Evolutionary conservation across 1,140 invertebrate genomes (phyloP), one percentile per base, ranked within the genome.

Genomic region (Cheumatopsyche charites): DNA sequence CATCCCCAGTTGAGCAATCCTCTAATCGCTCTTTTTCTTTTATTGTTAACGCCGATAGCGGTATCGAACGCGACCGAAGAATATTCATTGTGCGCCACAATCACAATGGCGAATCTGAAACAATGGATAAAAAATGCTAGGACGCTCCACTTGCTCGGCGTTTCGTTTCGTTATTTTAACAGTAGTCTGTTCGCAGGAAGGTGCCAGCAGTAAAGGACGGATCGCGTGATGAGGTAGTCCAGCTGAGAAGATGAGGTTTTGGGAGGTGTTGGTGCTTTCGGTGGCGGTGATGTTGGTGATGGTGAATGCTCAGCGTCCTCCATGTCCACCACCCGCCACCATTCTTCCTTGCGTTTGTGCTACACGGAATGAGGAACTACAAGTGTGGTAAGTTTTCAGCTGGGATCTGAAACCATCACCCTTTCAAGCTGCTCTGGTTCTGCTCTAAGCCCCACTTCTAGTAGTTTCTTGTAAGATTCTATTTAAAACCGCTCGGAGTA

Each of bases 341-440:
- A 86, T 86, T 61, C 70, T 85, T 67, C 84, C 84, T 11, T 86
- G 85, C 76, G 78, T 83, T 43, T 86, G 84, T 76, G 79, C 83
- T 11, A 77, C 82, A 25, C 69, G 75, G 11, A 69, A 66, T 12
- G 72, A 76, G 52, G 75, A 76, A 45, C 82, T 86, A 55, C 84
- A 86, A 79, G 82, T 86, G 76, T 86, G 85, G 85, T 86, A 76
- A 80, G 17, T 11, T 23, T 6, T n/a, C n/a, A n/a, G n/a, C n/a
- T n/a, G n/a, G n/a, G n/a, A n/a, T n/a, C n/a, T n/a, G n/a, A n/a
- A n/a, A n/a, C n/a, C n/a, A n/a, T n/a, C n/a, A n/a, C n/a, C n/a
- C n/a, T n/a, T n/a, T n/a, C n/a, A n/a, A n/a, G n/a, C n/a, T n/a
- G n/a, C n/a, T n/a, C n/a, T n/a, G n/a, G n/a, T n/a, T n/a, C n/a